Conservation (phyloP, 2,888 invertebrate genomes). For the Zele albiditarsus region DNA sequence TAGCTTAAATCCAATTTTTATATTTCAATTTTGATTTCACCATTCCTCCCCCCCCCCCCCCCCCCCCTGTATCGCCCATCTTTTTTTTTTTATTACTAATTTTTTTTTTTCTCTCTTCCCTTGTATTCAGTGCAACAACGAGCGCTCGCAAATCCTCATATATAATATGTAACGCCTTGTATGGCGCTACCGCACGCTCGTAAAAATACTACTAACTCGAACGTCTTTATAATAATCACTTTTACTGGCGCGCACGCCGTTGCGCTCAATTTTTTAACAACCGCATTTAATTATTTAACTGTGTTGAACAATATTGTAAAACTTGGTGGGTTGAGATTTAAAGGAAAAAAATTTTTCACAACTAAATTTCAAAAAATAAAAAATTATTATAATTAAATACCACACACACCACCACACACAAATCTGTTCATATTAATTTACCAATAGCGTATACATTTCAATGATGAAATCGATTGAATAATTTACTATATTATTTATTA, state of each 20-base stretch:
- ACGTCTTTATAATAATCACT: slow-evolving; percentile 61
- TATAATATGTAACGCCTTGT: slow-evolving; percentile 35
- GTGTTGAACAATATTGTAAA: neutral
- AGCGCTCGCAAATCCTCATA: neutral
- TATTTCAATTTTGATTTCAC: too few species aligned
- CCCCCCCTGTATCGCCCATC: too few species aligned
- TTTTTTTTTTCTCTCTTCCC: too few species aligned
- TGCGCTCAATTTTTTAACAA: neutral
- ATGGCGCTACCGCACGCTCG: slow-evolving; percentile 48
- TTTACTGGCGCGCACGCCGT: slow-evolving; percentile 36
- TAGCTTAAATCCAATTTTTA: too few species aligned
- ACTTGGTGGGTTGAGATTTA: neutral
- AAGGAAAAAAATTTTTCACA: neutral
- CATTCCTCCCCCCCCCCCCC: too few species aligned
- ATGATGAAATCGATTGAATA: slow-evolving; percentile 9
- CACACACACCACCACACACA: neutral
- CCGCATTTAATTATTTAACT: slow-evolving; percentile 8
- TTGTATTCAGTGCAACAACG: too few species aligned
- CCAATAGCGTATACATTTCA: neutral
- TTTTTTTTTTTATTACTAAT: too few species aligned
- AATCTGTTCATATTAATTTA: neutral
- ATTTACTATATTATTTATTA: neutral
- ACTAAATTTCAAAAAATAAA: neutral
- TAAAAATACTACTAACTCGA: slow-evolving; percentile 53
- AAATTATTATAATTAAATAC: neutral